Evolutionary conservation across 2,113 vertebrate genomes (phyloP).

Genomic region (Micromys minutus): DNA sequence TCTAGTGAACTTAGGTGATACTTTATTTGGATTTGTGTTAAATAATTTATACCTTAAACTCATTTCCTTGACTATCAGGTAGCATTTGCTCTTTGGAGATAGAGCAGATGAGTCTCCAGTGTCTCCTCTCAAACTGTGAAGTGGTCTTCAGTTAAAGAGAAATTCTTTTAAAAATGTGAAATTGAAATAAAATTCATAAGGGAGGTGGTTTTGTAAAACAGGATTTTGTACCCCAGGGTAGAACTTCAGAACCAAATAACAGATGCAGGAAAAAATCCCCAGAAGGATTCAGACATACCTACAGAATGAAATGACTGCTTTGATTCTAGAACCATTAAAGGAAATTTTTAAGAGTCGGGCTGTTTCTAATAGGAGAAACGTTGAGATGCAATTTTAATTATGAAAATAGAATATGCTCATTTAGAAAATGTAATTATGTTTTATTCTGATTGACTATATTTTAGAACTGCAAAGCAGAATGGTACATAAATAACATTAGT

Average conservation of each 20-base stretch:
- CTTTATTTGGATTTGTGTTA: neutral
- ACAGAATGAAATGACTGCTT: neutral
- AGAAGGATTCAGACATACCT: neutral
- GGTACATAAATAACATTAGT: neutral
- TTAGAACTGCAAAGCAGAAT: neutral
- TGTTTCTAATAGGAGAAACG: constrained; percentile 19
- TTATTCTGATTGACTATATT: constrained; percentile 56
- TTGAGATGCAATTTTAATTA: constrained; percentile 42
- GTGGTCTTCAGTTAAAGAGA: neutral
- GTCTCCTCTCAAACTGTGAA: neutral
- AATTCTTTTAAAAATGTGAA: constrained; percentile 8
- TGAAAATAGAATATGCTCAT: constrained; percentile 15
- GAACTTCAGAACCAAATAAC: constrained; percentile 2
- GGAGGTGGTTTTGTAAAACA: neutral
- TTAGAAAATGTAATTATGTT: constrained; percentile 42
- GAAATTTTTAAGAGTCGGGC: neutral
- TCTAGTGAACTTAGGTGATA: neutral
- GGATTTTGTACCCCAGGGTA: neutral
- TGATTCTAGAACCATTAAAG: neutral
- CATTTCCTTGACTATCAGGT: neutral
- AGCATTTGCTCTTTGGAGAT: neutral
- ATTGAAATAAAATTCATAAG: constrained; percentile 30
- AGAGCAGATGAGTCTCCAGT: neutral
- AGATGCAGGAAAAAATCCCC: neutral
- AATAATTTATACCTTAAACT: neutral